Evolutionary conservation across 1,140 invertebrate species (phyloP), one percentile per base, ranked within the genome.

Genomic region (Aphaenogaster ashmeadi): DNA sequence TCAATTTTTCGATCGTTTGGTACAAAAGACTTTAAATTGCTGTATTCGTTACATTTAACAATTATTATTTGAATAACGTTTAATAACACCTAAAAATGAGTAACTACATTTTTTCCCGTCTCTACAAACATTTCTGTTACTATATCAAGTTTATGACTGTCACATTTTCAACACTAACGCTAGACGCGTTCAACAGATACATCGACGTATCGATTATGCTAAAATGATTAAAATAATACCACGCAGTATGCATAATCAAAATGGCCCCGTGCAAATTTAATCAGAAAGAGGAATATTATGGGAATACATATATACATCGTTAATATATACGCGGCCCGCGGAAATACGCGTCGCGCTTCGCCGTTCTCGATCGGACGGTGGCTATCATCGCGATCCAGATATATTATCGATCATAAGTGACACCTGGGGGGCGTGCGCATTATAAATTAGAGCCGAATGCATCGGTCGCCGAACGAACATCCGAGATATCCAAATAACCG

Each of bases 331-430:
- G 27, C 38, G 54, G n/a, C 5, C 69, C 33, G 33, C 33, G 50
- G 41, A 74, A 62, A 74, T 66, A 74, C 21, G 74, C 36, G 66
- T 38, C 21, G 66, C 38, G 33, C 21, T 27, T 21, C 47, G 47
- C 11, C n/a, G 27, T 58, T 36, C 50, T 21, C 3, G 36, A 52
- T 33, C 47, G 36, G 47, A 41, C 71, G 21, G 27, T 74, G 74
- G 27, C 33, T n/a, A 27, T 38, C 36, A 13, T n/a, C 64, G 41
- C 54, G 54, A 62, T 69, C 54, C n/a, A 27, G 78, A 64, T 64
- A 84, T 47, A 83, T 88, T 66, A 77, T 72, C 81, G 60, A 54
- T 89, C 52, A 78, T 54, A 52, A 36, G 38, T 21, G 62, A 81
- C 77, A 50, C 62, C 38, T 81, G 56, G 21, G 71, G 71, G 27